phyloP scores from a whole-genome alignment of 2,113 vertebrate genomes.

The Rhea pennata region DNA sequence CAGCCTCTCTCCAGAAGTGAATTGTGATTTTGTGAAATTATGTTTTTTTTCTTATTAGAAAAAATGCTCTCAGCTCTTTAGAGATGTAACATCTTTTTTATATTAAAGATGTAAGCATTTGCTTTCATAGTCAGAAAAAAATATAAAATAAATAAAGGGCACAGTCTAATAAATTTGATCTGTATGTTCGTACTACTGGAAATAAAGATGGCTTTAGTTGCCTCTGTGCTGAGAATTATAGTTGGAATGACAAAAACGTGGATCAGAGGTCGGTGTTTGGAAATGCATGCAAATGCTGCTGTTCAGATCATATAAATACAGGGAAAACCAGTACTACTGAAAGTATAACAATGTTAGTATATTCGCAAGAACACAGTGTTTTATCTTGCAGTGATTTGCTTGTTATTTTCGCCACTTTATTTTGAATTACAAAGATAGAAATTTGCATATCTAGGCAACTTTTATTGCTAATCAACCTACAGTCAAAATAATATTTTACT shows the following conservation, averaged over 20 bases:
- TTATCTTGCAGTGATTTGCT: neutral
- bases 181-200: neutral
- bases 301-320: neutral
- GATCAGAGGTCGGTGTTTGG: neutral
- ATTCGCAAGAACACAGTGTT: neutral
- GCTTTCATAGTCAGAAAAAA: conserved; percentile 16
- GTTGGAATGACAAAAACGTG: conserved; percentile 20
- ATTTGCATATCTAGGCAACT: conserved; percentile 1
- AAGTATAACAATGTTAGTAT: neutral
- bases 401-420: conserved; percentile 17
- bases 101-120: conserved; percentile 21
- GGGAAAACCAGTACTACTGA: conserved; percentile 17
- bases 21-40: conserved; percentile 26
- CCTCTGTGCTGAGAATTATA: neutral
- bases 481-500: conserved; percentile 23
- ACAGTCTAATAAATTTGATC: neutral
- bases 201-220: conserved; percentile 10
- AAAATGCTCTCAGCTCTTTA: neutral
- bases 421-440: conserved; percentile 35
- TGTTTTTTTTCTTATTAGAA: conserved; percentile 22
- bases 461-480: neutral
- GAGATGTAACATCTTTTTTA: neutral
- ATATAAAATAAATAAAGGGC: conserved; percentile 9
- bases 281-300: neutral
- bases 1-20: neutral